Base-by-base conservation (phyloP, 1,140 invertebrate species). In the Drosophila aff. region DNA sequence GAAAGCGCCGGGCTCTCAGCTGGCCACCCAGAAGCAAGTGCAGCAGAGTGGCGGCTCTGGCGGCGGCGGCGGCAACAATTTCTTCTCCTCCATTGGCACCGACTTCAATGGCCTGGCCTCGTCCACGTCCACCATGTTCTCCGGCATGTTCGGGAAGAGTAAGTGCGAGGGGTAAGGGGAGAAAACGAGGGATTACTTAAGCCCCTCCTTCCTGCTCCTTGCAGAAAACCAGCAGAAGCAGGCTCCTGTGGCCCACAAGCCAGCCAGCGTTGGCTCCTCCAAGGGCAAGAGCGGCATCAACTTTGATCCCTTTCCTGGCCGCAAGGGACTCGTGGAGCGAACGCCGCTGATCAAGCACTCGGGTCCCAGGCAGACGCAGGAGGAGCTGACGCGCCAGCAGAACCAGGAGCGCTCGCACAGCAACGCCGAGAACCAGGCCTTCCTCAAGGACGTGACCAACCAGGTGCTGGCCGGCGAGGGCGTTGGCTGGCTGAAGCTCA, bases 391-490 rank as follows among this genome's bases (percentile, higher is more conserved):
- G 71, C 94, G 95, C 58, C 94, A 94, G 63, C 95, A 95, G 79
- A 95, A 94, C 60, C 94, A 95, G 36, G 95, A 96, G 64, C 94
- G 96, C 62, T 95, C 95, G 16, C 95, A 95, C 33, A 96, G 96
- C 43, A 97, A 97, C 92, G 95, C 95, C 15, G 97, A 98, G 92
- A 98, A 98, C 94, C 97, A 98, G 94, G 95, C 96, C 26, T 98
- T 98, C 91, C 93, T 98, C 3, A 97, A 96, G 83, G 97, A 98
- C 87, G 95, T 99, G 33, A 96, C 99, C 11, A 97, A 96, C 90
- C 97, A 97, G 94, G 97, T 99, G 6, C 91, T 99, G 52, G 96
- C 97, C 50, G 99, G 99, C 11, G 98, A 99, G 94, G 98, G 99
- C 4, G 96, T 99, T 16, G 98, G 98, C 40, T 99, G 99, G 98